phyloP scores from a whole-genome alignment of 1,140 invertebrate genomes.

The Forficula auricularia region DNA sequence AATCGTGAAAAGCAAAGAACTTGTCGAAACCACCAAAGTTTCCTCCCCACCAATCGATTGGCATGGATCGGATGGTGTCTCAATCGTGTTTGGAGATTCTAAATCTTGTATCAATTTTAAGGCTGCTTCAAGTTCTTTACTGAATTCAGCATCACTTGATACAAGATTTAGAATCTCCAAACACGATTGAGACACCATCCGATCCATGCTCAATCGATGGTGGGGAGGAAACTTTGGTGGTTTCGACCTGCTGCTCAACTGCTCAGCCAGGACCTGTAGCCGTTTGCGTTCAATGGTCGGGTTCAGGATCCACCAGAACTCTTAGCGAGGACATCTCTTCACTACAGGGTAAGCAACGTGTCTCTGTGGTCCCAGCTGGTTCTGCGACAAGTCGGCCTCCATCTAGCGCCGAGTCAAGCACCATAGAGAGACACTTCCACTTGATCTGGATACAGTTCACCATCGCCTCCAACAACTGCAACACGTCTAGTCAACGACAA shows the following conservation, averaged over 20 bases:
- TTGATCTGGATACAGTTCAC: conserved; percentile 29
- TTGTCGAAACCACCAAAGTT: too few relatives aligned
- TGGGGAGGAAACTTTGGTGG: conserved; percentile 6
- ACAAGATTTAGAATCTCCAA: conserved; percentile 29
- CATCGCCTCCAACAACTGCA: conserved; percentile 10
- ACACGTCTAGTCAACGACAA: neutral
- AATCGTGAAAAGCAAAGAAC: too few relatives aligned
- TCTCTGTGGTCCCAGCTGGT: too few relatives aligned
- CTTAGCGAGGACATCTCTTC: conserved; percentile 23
- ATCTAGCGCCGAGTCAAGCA: too few relatives aligned
- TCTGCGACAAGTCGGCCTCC: too few relatives aligned
- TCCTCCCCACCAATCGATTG: conserved; percentile 9
- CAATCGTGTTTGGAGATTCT: conserved; percentile 27
- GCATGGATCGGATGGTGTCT: conserved; percentile 24
- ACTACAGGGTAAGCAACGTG: conserved; percentile 6
- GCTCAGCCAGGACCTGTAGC: too few relatives aligned
- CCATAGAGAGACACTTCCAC: conserved; percentile 5
- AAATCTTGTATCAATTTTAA: conserved; percentile 30
- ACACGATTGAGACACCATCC: conserved; percentile 27
- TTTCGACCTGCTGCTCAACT: neutral
- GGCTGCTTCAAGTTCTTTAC: conserved; percentile 28
- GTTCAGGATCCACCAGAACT: conserved; percentile 24
- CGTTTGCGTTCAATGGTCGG: conserved; percentile 8
- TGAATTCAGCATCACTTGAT: conserved; percentile 30
- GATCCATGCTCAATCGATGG: conserved; percentile 15